Conservation (phyloP, 2,113 vertebrate genomes). For the Gymnogyps californianus region DNA sequence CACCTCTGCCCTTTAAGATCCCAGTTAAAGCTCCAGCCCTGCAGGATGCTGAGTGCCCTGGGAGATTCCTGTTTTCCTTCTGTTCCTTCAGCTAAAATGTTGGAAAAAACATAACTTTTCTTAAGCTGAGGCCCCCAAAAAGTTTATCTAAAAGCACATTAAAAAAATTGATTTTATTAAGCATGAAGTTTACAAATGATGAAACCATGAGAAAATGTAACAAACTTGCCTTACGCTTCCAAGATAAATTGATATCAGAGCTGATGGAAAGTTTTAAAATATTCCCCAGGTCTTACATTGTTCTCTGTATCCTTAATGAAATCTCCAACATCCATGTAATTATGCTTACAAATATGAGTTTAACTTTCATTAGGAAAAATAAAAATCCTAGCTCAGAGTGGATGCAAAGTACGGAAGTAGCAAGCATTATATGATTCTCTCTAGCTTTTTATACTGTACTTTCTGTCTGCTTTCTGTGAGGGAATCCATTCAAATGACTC, state of each 20-base stretch:
- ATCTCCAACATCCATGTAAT: rapidly evolving
- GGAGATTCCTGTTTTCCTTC: neutral
- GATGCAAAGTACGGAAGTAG: neutral
- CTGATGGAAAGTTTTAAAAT: neutral
- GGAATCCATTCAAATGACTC: neutral
- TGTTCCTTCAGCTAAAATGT: neutral
- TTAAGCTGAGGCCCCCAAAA: neutral
- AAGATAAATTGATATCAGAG: neutral
- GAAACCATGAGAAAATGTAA: neutral
- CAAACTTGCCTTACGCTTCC: neutral
- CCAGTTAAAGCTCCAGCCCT: neutral
- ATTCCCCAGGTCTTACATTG: neutral
- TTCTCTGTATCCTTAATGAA: neutral
- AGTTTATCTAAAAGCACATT: neutral
- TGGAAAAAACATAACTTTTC: neutral
- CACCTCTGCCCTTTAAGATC: neutral
- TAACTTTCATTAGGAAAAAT: neutral
- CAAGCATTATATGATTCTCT: rapidly evolving
- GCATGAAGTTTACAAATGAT: neutral
- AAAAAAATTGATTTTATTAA: neutral
- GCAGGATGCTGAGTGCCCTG: neutral
- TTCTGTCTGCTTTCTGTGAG: neutral
- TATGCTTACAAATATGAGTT: neutral
- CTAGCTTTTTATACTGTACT: neutral
- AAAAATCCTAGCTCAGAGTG: neutral